These are phyloP conservation scores for Daphoenositta chrysoptera DNA, from an alignment of 2,113 vertebrate genomes.

Conservation along the genomic window DNA sequence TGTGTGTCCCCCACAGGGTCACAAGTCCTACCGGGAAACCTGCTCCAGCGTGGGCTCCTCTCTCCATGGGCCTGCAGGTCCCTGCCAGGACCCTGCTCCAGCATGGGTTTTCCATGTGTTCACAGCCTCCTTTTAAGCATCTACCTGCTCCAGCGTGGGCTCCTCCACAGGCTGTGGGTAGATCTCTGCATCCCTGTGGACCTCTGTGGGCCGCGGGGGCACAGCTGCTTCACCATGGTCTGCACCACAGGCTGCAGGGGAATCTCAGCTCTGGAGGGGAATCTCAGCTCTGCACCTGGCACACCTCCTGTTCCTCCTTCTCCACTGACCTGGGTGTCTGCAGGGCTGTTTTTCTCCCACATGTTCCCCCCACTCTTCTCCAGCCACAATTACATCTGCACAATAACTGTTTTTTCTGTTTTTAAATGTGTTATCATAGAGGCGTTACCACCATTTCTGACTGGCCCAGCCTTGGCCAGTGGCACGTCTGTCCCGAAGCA, in stretches of 20 bases:
- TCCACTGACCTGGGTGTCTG: not conserved
- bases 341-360: not conserved
- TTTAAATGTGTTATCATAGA: not conserved
- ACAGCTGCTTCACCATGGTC: not conserved
- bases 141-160: not conserved
- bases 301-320: not conserved
- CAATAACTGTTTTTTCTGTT: not conserved
- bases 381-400: not conserved
- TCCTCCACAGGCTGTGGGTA: not conserved
- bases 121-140: not conserved
- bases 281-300: not conserved
- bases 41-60: not conserved
- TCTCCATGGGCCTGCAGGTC: not conserved
- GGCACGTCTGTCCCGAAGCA: accelerated
- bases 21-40: not conserved
- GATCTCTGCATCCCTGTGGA: not conserved
- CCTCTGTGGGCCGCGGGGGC: not conserved
- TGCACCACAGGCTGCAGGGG: not conserved
- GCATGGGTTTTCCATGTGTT: not conserved
- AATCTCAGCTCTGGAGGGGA: not conserved
- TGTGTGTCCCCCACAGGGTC: too few relatives aligned
- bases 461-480: not conserved
- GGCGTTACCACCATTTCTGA: not conserved
- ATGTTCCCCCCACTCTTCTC: not conserved
- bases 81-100: not conserved